phyloP scores from a whole-genome alignment of 2,888 invertebrate genomes.

The Metallyticus violacea region DNA sequence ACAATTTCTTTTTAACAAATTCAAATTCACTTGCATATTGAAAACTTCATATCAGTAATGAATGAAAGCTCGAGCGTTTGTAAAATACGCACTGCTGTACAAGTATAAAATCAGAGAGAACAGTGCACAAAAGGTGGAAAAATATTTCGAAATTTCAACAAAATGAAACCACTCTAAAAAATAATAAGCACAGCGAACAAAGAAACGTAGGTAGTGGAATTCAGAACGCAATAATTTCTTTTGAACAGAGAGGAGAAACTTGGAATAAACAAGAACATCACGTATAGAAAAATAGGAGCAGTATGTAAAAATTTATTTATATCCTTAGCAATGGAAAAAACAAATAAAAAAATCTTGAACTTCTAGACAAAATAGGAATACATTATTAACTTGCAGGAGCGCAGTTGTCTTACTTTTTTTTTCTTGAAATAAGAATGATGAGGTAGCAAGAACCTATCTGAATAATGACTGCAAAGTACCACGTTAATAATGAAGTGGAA shows the following conservation, averaged over 20 bases:
- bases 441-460: too few species aligned
- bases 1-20: too few species aligned
- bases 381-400: neutral
- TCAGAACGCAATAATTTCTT: neutral
- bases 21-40: too few species aligned
- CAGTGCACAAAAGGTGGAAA: neutral
- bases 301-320: neutral
- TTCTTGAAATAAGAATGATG: neutral
- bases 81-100: too few species aligned
- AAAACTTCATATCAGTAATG: too few species aligned
- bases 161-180: too few species aligned
- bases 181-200: neutral
- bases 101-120: too few species aligned
- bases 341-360: neutral
- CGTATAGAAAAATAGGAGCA: neutral
- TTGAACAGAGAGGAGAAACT: neutral
- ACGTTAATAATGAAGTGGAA: too few species aligned
- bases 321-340: neutral
- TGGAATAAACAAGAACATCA: neutral
- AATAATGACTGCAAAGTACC: too few species aligned
- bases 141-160: too few species aligned
- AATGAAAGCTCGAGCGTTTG: too few species aligned
- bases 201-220: neutral
- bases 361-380: neutral
- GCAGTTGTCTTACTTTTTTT: neutral